phyloP scores from a whole-genome alignment of 2,797 vertebrate genomes.

The Hoplostethus atlanticus region DNA sequence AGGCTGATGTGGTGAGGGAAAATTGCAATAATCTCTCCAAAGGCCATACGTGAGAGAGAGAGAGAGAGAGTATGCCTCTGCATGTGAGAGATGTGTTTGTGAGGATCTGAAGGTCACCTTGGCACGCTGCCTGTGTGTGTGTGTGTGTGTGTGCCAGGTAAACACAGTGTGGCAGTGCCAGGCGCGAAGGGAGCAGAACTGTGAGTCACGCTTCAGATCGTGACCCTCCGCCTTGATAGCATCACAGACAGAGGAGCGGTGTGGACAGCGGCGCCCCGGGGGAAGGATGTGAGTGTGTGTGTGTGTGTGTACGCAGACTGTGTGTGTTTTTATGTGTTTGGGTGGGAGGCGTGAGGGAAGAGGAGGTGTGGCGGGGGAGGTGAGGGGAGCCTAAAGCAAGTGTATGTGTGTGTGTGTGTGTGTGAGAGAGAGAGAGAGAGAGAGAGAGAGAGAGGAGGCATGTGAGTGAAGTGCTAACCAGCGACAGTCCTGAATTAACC shows the following conservation, averaged over 20 bases:
- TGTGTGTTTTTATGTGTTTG: constrained; percentile 30
- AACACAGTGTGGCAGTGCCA: constrained; percentile 31
- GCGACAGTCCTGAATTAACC: constrained; percentile 63
- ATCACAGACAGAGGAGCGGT: constrained; percentile 23
- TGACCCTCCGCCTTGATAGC: constrained; percentile 38
- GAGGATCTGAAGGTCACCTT: constrained; percentile 69
- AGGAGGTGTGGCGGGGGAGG: constrained; percentile 7
- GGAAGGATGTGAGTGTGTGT: constrained; percentile 20
- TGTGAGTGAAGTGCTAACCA: constrained; percentile 30
- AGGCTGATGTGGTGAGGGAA: constrained; percentile 6
- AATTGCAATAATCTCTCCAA: constrained; percentile 55
- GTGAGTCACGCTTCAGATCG: constrained; percentile 56
- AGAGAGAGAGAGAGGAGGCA: not conserved
- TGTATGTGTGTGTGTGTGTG: constrained; percentile 29
- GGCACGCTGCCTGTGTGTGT: not conserved
- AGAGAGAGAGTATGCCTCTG: constrained; percentile 18
- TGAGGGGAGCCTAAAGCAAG: constrained; percentile 27
- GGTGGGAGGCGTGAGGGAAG: constrained; percentile 33
- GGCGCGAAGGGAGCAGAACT: constrained; percentile 40
- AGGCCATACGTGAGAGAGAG: constrained; percentile 32
- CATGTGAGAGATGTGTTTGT: constrained; percentile 31
- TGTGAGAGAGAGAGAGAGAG: constrained; percentile 37
- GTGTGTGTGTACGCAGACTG: constrained; percentile 23
- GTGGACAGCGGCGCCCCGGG: constrained; percentile 6
- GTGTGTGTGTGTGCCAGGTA: constrained; percentile 39